Evolutionary conservation across 2,797 vertebrate genomes (phyloP).

Genomic region (Danio kyathit): DNA sequence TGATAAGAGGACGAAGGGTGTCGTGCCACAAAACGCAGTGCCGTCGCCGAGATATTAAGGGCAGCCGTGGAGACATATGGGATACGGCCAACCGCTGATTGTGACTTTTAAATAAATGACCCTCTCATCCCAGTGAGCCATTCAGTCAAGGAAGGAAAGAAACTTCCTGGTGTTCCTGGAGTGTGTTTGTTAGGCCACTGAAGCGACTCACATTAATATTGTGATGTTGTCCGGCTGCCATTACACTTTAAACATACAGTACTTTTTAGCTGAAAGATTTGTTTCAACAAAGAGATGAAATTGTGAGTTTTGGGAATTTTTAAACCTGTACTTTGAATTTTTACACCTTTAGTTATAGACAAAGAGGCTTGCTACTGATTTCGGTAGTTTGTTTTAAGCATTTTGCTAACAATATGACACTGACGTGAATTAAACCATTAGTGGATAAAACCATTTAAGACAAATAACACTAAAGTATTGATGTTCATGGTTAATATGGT

Average conservation of each 20-base stretch:
- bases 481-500: not conserved
- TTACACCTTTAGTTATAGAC: not conserved
- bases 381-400: not conserved
- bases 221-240: conserved; percentile 16
- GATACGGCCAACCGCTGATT: conserved; percentile 34
- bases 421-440: too few relatives aligned
- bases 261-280: not conserved
- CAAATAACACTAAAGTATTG: not conserved
- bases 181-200: conserved; percentile 36
- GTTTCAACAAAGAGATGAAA: not conserved
- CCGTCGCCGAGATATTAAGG: conserved; percentile 42
- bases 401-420: conserved; percentile 12
- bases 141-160: conserved; percentile 31
- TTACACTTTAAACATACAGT: not conserved
- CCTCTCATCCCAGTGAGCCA: conserved; percentile 26
- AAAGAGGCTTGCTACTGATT: not conserved
- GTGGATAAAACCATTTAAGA: not conserved
- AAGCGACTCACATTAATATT: conserved; percentile 15
- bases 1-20: conserved; percentile 40
- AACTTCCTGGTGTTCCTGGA: conserved; percentile 46
- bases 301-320: not conserved
- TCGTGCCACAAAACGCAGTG: conserved; percentile 17
- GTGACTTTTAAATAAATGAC: conserved; percentile 51
- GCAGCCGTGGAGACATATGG: conserved; percentile 31
- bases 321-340: not conserved